Conservation (phyloP, 2,797 vertebrate species). For the Rhinogobio ventralis region DNA sequence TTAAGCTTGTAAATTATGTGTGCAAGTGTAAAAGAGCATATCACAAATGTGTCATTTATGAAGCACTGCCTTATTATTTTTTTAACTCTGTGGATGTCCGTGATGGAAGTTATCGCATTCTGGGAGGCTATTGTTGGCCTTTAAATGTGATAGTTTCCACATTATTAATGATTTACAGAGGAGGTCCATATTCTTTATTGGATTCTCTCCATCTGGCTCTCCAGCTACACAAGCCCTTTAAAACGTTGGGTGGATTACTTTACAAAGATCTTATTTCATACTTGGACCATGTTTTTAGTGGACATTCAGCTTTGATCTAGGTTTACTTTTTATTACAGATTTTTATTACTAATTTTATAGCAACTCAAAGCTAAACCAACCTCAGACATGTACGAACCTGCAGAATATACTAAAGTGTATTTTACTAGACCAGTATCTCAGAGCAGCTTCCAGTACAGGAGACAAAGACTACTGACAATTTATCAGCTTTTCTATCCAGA, state of each 20-base stretch:
- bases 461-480: constrained; percentile 12
- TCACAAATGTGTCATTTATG: neutral
- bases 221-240: constrained; percentile 16
- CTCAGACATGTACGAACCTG: neutral
- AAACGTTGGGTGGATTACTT: constrained; percentile 31
- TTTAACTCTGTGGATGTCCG: neutral
- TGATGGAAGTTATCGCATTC: neutral
- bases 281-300: constrained; percentile 17
- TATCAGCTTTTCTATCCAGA: constrained; percentile 28
- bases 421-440: no score
- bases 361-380: neutral
- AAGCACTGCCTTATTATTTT: neutral
- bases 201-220: constrained; percentile 36
- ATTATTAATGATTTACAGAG: constrained; percentile 29
- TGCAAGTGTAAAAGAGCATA: neutral
- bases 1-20: neutral
- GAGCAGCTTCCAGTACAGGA: constrained; percentile 1
- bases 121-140: neutral
- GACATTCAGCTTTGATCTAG: constrained; percentile 16
- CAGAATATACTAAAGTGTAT: neutral
- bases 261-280: constrained; percentile 39
- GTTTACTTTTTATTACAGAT: constrained; percentile 22
- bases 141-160: constrained; percentile 31
- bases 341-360: neutral
- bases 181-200: constrained; percentile 40